Evolutionary conservation across 1,140 invertebrate genomes (phyloP), one percentile per base, ranked within the genome.

Genomic region (Drosophila kanapiae): DNA sequence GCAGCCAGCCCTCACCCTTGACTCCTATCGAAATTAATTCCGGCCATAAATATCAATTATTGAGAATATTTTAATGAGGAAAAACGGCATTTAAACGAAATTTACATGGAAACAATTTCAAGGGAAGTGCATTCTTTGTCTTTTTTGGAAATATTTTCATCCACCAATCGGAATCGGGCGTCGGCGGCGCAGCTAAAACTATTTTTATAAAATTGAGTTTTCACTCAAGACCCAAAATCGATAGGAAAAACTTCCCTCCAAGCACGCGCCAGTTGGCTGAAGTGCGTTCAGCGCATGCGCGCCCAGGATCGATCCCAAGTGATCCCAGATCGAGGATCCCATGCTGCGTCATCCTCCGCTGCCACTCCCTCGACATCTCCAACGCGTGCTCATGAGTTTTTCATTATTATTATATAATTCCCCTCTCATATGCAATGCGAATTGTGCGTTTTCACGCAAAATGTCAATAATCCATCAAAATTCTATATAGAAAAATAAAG

Each of bases 31-130:
- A 49, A 78, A 78, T 78, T 61, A 53, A 60, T 78, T 69, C 27
- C 48, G 31, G 16, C 47, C 84, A 88, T 88, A 88, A 88, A 90
- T 88, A 78, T 81, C 84, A 88, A 88, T 90, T 84, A 90, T 81
- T 67, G 29, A 3, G 42, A 63, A 60, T 16, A 70, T 62, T 71
- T 88, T 71, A 87, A 88, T 90, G 78, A 88, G 85, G 78, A 88
- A 90, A 81, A 90, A 81, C 78, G 74, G 40, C 61, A 75, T 68
- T 82, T 81, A 76, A 77, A 54, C 51, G 31, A 43, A 77, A 77
- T 81, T 59, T 78, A 74, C 64, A 65, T 53, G 60, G 58, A 58
- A 81, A 61, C 42, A 72, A 82, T 79, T 71, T 38, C 47, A 59
- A 65, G 69, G 61, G 56, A 53, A 48, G 68, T 67, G 68, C 75